Base-by-base conservation (phyloP, 2,888 invertebrate genomes). In the Acrobasis suavella region DNA sequence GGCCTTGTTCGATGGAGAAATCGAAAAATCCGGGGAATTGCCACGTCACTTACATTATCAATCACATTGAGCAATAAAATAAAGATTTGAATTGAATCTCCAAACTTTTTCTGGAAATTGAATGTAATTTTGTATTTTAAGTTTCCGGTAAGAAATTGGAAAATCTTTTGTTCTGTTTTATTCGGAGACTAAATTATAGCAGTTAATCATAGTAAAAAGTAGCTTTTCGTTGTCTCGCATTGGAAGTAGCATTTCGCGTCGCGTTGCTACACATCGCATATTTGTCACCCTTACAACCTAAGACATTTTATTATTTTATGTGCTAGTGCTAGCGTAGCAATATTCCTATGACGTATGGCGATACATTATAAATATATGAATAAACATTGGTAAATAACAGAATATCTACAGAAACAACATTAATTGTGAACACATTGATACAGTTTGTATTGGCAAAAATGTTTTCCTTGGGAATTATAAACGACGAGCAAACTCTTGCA, bases 1-100 rank as follows among this genome's bases (percentile, higher is more conserved):
- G 63, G 71, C 70, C 71, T 69, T 71, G 66, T 76, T 78, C 73
- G 78, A 81, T 82, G 80, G 80, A 80, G 80, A 80, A 82, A 80
- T 78, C 69, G 72, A 63, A 67, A 80, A 82, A 80, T 78, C 69
- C 72, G 63, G 67, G 67, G 72, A 77, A 73, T 65, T 67, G 76
- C 75, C 68, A 65, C 73, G 76, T 80, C 78, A 80, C 75, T 71
- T 50, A 65, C 73, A 64, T 77, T 80, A 81, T 83, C 79, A 83
- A 80, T 82, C 79, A 82, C 73, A 68, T 72, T 71, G 67, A 72
- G 61, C 17, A 55, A 62, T 37, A 62, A 62, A 49, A 62, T 37
- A 54, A 62, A 55, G 50, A 60, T 60, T 58, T 52, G 60, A 52
- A 60, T 52, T 51, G 52, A 60, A 42, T 14, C 22, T 39, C 3